These are phyloP conservation scores for Pachymerium ferrugineum DNA, from an alignment of 2,888 invertebrate genomes.

Conservation along the genomic window DNA sequence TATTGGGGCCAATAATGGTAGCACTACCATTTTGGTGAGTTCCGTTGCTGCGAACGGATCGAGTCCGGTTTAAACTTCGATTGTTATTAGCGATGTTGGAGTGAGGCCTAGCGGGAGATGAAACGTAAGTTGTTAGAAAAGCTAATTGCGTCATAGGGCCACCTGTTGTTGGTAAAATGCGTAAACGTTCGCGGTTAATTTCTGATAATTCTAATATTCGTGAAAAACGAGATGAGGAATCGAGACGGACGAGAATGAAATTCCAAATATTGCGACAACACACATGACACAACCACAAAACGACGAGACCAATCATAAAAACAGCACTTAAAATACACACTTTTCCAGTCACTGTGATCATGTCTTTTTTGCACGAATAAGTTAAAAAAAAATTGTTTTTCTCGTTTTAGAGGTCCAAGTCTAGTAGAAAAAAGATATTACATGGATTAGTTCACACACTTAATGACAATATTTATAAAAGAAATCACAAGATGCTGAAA, in stretches of 20 bases:
- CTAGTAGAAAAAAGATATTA: too few species aligned
- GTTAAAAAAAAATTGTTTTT: too few species aligned
- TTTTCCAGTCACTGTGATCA: conserved; percentile 31
- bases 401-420: too few species aligned
- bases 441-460: not conserved
- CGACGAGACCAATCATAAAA: conserved; percentile 30
- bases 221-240: conserved; percentile 29
- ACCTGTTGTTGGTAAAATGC: conserved; percentile 23
- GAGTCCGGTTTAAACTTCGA: not conserved
- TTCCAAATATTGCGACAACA: conserved; percentile 31
- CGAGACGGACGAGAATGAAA: conserved; percentile 23
- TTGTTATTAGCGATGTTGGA: not conserved
- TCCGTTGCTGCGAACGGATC: not conserved
- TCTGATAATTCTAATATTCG: conserved; percentile 28
- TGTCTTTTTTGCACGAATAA: not conserved
- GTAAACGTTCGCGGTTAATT: conserved; percentile 22
- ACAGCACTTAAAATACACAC: conserved; percentile 23
- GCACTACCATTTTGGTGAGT: not conserved
- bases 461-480: not conserved
- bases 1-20: not conserved
- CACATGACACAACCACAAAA: conserved; percentile 29
- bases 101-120: not conserved
- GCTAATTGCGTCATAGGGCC: conserved; percentile 23
- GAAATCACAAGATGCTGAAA: not conserved
- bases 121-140: conserved; percentile 29